phyloP scores from a whole-genome alignment of 2,113 vertebrate genomes.

The Ia io region DNA sequence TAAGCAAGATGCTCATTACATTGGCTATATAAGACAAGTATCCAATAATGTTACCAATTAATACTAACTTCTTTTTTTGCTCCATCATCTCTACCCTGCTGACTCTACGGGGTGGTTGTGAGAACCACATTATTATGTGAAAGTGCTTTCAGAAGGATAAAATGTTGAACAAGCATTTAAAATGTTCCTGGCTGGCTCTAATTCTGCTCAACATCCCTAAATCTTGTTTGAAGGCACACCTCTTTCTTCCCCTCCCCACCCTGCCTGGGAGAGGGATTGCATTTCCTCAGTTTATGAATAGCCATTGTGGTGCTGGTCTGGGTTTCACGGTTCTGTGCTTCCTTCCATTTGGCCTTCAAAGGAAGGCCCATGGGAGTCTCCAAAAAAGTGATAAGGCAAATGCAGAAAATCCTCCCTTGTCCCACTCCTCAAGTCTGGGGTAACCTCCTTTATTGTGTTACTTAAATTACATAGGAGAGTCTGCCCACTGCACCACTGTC shows the following conservation, averaged over 20 bases:
- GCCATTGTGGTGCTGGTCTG: slow-evolving; percentile 56
- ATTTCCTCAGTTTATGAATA: slow-evolving; percentile 70
- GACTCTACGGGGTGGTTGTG: background rate
- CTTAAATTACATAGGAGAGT: background rate
- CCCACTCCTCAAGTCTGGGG: background rate
- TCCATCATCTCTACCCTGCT: background rate
- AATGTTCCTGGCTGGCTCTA: background rate
- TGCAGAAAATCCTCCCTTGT: background rate
- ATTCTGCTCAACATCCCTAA: background rate
- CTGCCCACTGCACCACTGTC: background rate
- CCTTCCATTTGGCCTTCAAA: slow-evolving; percentile 69
- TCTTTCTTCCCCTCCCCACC: background rate
- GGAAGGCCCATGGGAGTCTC: slow-evolving; percentile 4
- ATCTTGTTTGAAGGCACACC: background rate
- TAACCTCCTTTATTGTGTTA: background rate
- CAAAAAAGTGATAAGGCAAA: slow-evolving; percentile 14
- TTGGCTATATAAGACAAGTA: background rate
- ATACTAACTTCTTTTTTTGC: background rate
- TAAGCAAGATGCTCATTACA: background rate
- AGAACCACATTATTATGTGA: background rate
- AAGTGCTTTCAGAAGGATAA: slow-evolving; percentile 2
- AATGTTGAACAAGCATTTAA: background rate
- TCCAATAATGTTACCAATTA: background rate
- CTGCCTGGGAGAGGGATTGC: slow-evolving; percentile 13
- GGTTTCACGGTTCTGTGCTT: slow-evolving; percentile 47